Evolutionary conservation across 2,888 invertebrate species (phyloP), one percentile per base, ranked within the genome.

Genomic region (Seira musarum): DNA sequence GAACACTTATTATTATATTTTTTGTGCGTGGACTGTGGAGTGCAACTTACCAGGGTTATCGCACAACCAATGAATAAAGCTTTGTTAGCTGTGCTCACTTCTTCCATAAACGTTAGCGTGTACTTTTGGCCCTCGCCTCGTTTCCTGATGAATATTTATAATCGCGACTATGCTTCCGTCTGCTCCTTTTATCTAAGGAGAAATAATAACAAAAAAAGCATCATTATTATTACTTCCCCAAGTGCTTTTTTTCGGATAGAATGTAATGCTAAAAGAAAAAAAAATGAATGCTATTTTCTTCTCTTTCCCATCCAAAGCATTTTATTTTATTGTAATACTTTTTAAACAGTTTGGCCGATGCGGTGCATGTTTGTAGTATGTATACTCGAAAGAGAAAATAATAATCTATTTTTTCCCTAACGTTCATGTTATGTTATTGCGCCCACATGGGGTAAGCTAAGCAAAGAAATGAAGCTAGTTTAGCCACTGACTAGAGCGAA

Each of bases 21-120:
- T 30, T 30, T 30, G 2, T 30, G 30, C 8, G 8, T 30, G 8
- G 8, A 30, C 2, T 30, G 30, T 2, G 30, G 30, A 30, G 2
- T n/a, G 30, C 63, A 19, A 74, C 84, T 86, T 82, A 85, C 86
- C 30, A 86, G 80, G 68, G 86, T 86, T 60, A 86, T 83, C 70
- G 85, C 85, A 81, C 85, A 86, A 61, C 85, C 83, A 25, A 85
- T 83, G 75, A 86, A 86, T 60, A 86, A 83, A n/a, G 86, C 86
- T 81, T 86, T 86, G 80, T 86, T 86, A 49, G 86, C 85, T 73
- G 82, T 69, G 83, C 85, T 85, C 68, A 86, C 83, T 79, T 79
- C 79, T 79, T 86, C 86, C 75, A 85, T 86, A 72, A 86, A 78
- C 40, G 85, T 86, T 67, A 86, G 78, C 46, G 86, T 84, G 81